Evolutionary conservation across 2,888 invertebrate genomes (phyloP).

Genomic region (Drosophila koepferae): DNA sequence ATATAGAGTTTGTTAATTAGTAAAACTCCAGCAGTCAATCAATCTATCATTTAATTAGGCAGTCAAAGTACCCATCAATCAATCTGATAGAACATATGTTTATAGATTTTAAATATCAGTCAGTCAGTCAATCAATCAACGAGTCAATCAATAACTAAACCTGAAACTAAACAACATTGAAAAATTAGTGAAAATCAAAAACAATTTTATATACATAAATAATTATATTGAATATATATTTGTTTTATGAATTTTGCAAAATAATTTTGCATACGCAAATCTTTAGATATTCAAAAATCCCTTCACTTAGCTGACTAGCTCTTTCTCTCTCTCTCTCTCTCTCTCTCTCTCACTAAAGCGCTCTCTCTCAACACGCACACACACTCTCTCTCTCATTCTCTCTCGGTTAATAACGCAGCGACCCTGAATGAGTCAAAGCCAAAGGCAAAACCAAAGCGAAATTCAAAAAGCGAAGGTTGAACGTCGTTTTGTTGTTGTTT

Average conservation of each 20-base stretch:
- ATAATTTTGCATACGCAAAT: background rate
- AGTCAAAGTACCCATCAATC: background rate
- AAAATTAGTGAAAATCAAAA: no score
- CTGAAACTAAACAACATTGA: no score
- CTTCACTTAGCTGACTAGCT: background rate
- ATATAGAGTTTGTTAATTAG: no score
- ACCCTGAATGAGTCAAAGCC: slow-evolving; percentile 58
- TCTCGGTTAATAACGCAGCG: slow-evolving; percentile 31
- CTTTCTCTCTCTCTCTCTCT: background rate
- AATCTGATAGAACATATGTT: no score
- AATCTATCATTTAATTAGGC: no score
- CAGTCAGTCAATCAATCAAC: background rate
- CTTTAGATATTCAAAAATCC: slow-evolving; percentile 2
- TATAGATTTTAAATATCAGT: no score
- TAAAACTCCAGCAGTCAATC: no score
- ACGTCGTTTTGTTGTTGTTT: slow-evolving; percentile 31
- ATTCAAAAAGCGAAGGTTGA: slow-evolving; percentile 63
- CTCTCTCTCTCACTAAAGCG: background rate
- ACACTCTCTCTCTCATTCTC: background rate
- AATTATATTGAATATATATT: background rate
- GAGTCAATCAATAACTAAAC: background rate
- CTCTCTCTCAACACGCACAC: background rate
- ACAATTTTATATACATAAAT: no score
- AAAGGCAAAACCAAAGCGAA: slow-evolving; percentile 59
- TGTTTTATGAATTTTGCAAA: background rate